Base-by-base conservation (phyloP, 2,888 invertebrate species). In the Diloba caeruleocephala region DNA sequence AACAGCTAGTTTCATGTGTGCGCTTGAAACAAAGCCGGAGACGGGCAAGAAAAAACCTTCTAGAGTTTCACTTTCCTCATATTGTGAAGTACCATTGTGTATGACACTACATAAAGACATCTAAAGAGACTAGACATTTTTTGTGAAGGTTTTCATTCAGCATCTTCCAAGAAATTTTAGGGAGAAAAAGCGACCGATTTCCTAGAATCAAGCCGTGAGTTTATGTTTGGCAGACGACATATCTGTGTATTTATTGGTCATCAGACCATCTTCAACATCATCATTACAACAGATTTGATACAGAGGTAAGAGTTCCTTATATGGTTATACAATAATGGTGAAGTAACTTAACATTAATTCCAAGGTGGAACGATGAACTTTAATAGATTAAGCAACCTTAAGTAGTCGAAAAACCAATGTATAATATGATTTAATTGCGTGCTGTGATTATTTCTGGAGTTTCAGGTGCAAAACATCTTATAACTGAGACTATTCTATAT, bases 21-120 rank as follows among this genome's bases (percentile, higher is more conserved):
- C 66, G 36, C 78, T 78, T 78, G 53, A 84, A 63, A 84, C 82
- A 86, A 82, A 81, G 78, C 67, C 71, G 50, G 57, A 59, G 68
- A 74, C 66, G 60, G 62, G 59, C 34, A 78, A 78, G 81, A 84
- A 87, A 87, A 85, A 85, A 62, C 70, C 76, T 75, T 78, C 68
- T 80, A 64, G 63, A 82, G 85, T 89, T 87, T 88, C 87, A 87
- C 88, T 87, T 87, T 87, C 78, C 78, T 78, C 66, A 45, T 56
- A 81, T 82, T 85, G 81, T 85, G 76, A 72, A 79, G 80, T 65
- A 55, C 67, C 78, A 82, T 85, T 87, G 83, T 84, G 60, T 65
- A 66, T 59, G 62, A 63, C 71, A 58, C 73, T 65, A 66, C 64
- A 75, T 74, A 76, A 74, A 80, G 71, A 67, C 71, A 68, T 41